Evolutionary conservation across 2,797 vertebrate genomes (phyloP).

Genomic region (Leucoraja ocellata): DNA sequence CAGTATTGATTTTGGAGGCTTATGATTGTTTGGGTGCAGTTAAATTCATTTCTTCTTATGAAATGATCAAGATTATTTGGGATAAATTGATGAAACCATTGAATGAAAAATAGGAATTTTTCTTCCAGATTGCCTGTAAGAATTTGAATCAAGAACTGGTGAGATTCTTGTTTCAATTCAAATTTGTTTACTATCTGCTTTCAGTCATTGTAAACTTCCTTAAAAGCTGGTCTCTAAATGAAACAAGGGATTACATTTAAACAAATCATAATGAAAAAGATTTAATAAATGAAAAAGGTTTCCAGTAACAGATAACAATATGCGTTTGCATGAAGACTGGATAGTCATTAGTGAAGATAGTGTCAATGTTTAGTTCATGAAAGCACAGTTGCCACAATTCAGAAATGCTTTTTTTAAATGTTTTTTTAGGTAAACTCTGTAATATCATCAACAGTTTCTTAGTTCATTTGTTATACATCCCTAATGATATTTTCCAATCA

Average conservation of each 20-base stretch:
- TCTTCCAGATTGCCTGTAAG: not conserved
- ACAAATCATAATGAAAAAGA: not conserved
- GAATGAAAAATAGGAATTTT: not conserved
- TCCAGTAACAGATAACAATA: not conserved
- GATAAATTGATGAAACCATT: not conserved
- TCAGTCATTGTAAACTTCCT: not conserved
- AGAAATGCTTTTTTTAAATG: not conserved
- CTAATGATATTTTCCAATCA: not conserved
- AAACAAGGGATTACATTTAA: not conserved
- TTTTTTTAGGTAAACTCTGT: not conserved
- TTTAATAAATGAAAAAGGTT: not conserved
- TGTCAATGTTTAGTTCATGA: not conserved
- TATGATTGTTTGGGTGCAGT: not conserved
- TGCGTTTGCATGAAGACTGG: not conserved
- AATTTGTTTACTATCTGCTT: not conserved
- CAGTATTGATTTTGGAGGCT: not conserved
- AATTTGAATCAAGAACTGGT: not conserved
- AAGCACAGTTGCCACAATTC: not conserved
- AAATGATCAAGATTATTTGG: not conserved
- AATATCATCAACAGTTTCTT: not conserved
- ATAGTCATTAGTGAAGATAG: not conserved
- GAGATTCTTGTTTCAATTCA: not conserved
- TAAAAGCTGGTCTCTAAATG: not conserved
- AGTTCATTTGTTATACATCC: not conserved
- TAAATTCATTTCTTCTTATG: not conserved